A percentile compares a stretch with the other conserved stretches of the same genome.
Conservation (phyloP, 2,797 vertebrate genomes). For the Acomys russatus region DNA sequence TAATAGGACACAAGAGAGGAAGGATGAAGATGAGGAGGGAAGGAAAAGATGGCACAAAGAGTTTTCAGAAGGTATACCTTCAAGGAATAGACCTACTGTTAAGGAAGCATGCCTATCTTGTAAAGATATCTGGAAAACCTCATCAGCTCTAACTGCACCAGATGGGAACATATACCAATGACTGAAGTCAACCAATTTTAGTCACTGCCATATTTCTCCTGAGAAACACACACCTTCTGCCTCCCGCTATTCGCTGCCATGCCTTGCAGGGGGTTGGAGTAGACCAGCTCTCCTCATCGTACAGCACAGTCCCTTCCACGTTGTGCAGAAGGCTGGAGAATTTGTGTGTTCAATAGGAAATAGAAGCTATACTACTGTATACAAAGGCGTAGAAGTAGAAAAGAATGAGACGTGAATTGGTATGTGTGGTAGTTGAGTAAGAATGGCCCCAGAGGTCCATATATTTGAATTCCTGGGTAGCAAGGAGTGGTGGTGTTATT, state of each 20-base stretch:
- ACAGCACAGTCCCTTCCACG: neutral
- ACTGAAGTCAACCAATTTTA: neutral
- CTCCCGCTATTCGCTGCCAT: neutral
- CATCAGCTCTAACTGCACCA: neutral
- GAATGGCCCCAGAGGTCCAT: neutral
- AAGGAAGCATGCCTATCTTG: neutral
- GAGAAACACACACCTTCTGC: neutral
- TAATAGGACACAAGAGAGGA: neutral
- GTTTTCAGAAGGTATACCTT: neutral
- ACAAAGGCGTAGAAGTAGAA: neutral
- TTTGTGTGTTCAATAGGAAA: neutral
- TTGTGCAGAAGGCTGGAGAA: neutral
- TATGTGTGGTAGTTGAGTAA: neutral
- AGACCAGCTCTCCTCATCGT: neutral
- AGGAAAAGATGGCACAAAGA: neutral
- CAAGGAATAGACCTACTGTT: neutral
- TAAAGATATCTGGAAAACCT: neutral
- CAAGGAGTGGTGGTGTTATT: neutral
- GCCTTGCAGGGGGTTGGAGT: neutral
- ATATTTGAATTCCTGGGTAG: neutral
- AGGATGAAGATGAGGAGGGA: neutral
- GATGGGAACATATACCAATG: neutral
- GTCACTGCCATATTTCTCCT: neutral
- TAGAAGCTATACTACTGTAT: neutral
- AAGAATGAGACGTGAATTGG: neutral